Percentiles rank a stretch among this genome's conserved stretches.
phyloP scores from a whole-genome alignment of 2,113 vertebrate species.

The Carassius auratus region DNA sequence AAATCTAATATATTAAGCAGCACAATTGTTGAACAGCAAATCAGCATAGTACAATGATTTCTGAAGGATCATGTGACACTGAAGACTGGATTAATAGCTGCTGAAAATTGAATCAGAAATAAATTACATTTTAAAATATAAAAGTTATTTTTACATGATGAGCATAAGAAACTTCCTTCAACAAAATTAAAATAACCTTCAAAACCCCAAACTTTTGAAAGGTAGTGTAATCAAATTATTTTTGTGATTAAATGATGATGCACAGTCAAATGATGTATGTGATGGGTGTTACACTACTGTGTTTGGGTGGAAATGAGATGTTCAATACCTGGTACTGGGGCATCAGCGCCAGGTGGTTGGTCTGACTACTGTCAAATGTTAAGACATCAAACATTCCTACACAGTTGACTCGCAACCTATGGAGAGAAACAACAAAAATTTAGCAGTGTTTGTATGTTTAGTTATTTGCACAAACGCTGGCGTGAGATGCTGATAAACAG shows the following conservation, averaged over 20 bases:
- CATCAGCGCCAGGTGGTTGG: conserved; percentile 96
- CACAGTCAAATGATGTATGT: neutral
- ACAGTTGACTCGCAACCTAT: conserved; percentile 96
- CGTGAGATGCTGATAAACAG: neutral
- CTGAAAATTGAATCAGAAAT: neutral
- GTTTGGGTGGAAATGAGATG: neutral
- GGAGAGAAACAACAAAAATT: conserved; percentile 41
- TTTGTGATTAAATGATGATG: neutral
- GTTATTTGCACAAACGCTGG: neutral
- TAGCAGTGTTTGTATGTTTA: neutral
- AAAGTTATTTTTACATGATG: neutral
- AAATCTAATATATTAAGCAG: too few relatives aligned
- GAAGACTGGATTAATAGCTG: too few relatives aligned
- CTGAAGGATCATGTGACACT: too few relatives aligned
- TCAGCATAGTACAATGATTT: too few relatives aligned
- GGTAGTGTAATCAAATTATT: neutral
- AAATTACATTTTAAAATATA: neutral
- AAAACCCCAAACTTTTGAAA: neutral
- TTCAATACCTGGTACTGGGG: conserved; percentile 94
- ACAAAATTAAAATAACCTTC: neutral
- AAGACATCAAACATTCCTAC: conserved; percentile 97
- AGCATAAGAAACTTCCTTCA: neutral
- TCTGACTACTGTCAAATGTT: conserved; percentile 99
- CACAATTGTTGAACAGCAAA: too few relatives aligned
- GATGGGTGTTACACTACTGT: neutral